A percentile compares a stretch with the other conserved stretches of the same genome.
Evolutionary conservation across 2,888 invertebrate species (phyloP).

Genomic region (Xanthia icteritia): DNA sequence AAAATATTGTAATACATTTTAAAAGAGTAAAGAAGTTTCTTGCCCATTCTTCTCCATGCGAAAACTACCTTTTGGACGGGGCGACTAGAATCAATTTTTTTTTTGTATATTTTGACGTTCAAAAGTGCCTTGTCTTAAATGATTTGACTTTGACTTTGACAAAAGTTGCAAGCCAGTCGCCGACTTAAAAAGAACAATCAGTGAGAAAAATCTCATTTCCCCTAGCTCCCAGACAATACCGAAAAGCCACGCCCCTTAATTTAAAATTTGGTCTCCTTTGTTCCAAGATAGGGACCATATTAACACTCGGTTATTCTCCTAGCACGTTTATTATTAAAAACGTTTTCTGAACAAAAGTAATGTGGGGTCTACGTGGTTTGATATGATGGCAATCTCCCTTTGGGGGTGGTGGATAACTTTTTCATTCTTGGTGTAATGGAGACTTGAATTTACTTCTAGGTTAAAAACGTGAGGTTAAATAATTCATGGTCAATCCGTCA

Average conservation of each 20-base stretch:
- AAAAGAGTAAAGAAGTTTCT: too few relatives aligned
- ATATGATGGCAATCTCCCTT: constrained; percentile 10
- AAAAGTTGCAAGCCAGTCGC: too few relatives aligned
- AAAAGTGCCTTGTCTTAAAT: too few relatives aligned
- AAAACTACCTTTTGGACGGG: too few relatives aligned
- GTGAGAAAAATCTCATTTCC: neutral
- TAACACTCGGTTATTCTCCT: constrained; percentile 39
- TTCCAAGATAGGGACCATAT: constrained; percentile 37
- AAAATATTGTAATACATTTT: too few relatives aligned
- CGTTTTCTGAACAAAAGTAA: constrained; percentile 40
- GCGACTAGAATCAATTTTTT: too few relatives aligned
- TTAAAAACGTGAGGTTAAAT: neutral
- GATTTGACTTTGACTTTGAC: too few relatives aligned
- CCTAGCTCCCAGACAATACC: constrained; percentile 46
- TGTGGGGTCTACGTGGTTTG: constrained; percentile 13
- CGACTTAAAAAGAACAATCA: neutral
- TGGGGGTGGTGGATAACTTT: neutral
- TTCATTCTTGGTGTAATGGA: neutral
- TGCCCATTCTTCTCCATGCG: too few relatives aligned
- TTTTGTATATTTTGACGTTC: too few relatives aligned
- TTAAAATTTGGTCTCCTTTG: constrained; percentile 61
- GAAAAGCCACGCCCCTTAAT: constrained; percentile 53
- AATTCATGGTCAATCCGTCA: too few relatives aligned
- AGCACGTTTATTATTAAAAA: constrained; percentile 50
- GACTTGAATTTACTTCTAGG: neutral